These are phyloP conservation scores for Huso huso DNA, from an alignment of 2,797 vertebrate genomes.

Conservation along the genomic window DNA sequence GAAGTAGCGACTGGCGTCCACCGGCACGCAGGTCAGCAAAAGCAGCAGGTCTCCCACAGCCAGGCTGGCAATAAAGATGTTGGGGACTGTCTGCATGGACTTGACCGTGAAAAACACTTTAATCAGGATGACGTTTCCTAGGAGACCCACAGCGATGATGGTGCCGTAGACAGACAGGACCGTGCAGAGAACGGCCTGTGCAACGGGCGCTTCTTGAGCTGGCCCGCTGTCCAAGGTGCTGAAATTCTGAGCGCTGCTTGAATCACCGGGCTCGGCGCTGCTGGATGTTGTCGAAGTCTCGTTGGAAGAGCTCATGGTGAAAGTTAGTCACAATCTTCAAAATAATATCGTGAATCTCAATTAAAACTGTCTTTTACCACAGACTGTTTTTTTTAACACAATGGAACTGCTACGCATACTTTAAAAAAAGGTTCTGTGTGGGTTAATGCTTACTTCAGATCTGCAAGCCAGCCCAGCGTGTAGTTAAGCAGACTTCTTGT, in stretches of 20 bases:
- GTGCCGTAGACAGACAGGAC: slow-evolving; percentile 55
- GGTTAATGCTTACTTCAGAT: no score
- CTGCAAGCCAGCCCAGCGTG: no score
- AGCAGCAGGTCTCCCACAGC: slow-evolving; percentile 67
- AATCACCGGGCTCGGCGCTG: no score
- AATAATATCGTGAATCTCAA: no score
- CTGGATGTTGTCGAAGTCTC: no score
- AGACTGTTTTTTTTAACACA: no score
- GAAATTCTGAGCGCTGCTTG: background rate
- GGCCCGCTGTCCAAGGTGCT: slow-evolving; percentile 14
- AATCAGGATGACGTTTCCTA: slow-evolving; percentile 65
- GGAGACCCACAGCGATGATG: slow-evolving; percentile 65
- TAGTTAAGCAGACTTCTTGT: no score
- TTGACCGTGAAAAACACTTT: slow-evolving; percentile 72
- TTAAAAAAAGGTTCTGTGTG: no score
- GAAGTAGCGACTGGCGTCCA: slow-evolving; percentile 60
- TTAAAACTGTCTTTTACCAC: no score
- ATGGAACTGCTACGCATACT: no score
- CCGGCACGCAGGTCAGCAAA: slow-evolving; percentile 61
- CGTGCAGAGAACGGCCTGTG: slow-evolving; percentile 52
- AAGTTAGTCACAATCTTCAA: no score
- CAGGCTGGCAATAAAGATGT: slow-evolving; percentile 70
- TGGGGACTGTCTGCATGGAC: slow-evolving; percentile 70
- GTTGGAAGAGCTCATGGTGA: no score
- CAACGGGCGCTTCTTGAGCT: slow-evolving; percentile 45